Base-by-base conservation (phyloP, 2,113 vertebrate genomes). In the Phyllostomus discolor region DNA sequence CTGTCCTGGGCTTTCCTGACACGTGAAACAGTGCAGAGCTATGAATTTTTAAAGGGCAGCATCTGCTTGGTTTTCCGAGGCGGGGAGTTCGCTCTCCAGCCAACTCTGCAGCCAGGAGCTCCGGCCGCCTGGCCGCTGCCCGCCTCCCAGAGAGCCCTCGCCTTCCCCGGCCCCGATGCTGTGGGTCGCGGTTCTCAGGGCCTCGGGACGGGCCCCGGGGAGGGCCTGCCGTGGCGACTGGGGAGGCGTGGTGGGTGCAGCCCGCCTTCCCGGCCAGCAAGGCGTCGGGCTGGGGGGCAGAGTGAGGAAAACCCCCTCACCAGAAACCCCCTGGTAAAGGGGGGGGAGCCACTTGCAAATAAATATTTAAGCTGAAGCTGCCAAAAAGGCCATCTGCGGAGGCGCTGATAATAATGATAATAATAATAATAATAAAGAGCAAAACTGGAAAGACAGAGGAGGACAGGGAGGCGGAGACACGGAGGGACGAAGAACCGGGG, bases 301-400 rank as follows among this genome's bases (percentile, higher is more conserved):
- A 24, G 52, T 2, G 43, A 76, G 48, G 46, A 98, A 98, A 98
- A 98, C 98, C 98, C 99, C 99, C 98, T 98, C 98, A 59, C 57
- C 24, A 98, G 99, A 98, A 98, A 98, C 98, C 98, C 99, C 99
- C 98, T 98, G 98, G 98, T 98, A 98, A 98, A 88, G 94, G 96
- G 38, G 43, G 97, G 95, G 95, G 95, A 97, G 98, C 98, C 98
- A 98, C 99, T 98, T 97, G 99, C 98, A 99, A 99, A 99, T 99
- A 99, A 99, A 99, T 98, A 99, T 99, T 99, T 98, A 98, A 98
- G 97, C 98, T 98, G 98, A 98, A 97, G 98, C 99, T 99, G 99
- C 99, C 99, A 99, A 99, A 98, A 98, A 98, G 98, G 99, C 99
- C 99, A 99, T 99, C 99, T 99, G 99, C 98, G 98, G 97, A 98